A percentile compares a stretch with the other conserved stretches of the same genome.
Evolutionary conservation across 2,113 vertebrate genomes (phyloP).

Genomic region (Sebastes fasciatus): DNA sequence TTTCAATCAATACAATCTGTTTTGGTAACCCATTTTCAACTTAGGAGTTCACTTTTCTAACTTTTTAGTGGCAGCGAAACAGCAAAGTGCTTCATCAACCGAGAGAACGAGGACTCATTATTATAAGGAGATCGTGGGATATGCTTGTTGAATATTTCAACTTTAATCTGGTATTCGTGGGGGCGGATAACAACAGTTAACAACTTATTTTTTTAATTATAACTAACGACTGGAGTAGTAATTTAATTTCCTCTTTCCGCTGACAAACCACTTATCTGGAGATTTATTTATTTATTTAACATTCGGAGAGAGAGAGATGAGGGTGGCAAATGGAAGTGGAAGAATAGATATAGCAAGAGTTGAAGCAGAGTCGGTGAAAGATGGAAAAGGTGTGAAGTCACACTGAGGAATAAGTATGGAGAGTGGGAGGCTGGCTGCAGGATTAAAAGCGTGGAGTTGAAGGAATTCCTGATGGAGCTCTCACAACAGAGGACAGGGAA

Average conservation of each 20-base stretch:
- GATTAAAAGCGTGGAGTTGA: conserved; percentile 3
- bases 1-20: neutral
- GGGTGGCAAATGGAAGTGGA: neutral
- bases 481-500: conserved; percentile 23
- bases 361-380: neutral
- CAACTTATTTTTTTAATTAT: conserved; percentile 11
- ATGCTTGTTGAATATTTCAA: conserved; percentile 29
- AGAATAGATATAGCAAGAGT: neutral
- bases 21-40: neutral
- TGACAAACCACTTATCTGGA: conserved; percentile 27
- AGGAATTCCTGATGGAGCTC: conserved; percentile 31
- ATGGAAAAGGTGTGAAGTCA: conserved; percentile 9
- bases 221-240: conserved; percentile 37
- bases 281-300: conserved; percentile 24
- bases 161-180: conserved; percentile 25
- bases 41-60: neutral
- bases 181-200: conserved; percentile 2
- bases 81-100: neutral
- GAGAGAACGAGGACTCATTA: conserved; percentile 22
- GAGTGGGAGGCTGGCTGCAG: neutral
- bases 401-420: neutral
- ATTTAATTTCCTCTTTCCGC: conserved; percentile 22
- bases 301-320: neutral
- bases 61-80: neutral
- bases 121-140: neutral